Evolutionary conservation across 2,888 invertebrate species (phyloP).

Genomic region (Ophion slaviceki): DNA sequence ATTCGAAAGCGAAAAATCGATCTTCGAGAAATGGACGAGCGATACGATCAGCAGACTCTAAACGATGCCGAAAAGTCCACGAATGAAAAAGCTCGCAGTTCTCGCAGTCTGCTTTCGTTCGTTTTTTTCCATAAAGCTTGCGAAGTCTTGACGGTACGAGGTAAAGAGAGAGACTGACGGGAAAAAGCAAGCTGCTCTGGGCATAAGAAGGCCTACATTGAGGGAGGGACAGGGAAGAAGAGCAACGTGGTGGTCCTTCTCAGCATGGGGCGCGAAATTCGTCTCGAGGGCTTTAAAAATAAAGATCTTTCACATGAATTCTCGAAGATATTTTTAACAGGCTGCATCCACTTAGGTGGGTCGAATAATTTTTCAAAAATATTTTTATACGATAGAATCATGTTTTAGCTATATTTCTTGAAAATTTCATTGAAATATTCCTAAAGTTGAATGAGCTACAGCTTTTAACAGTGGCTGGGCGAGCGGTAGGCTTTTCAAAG

Average conservation of each 20-base stretch:
- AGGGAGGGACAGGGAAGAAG: constrained; percentile 15
- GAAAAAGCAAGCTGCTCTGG: constrained; percentile 10
- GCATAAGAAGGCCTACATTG: constrained; percentile 27
- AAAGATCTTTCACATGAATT: constrained; percentile 51
- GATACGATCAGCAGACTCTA: neutral
- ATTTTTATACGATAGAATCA: too few relatives aligned
- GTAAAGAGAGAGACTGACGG: constrained; percentile 66
- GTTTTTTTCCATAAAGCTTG: constrained; percentile 10
- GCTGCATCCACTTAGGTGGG: neutral
- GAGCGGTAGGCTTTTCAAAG: too few relatives aligned
- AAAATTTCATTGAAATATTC: too few relatives aligned
- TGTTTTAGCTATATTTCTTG: too few relatives aligned
- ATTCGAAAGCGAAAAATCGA: constrained; percentile 2
- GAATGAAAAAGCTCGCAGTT: constrained; percentile 7
- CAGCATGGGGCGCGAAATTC: constrained; percentile 73
- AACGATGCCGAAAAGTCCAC: neutral
- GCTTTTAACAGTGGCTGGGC: too few relatives aligned
- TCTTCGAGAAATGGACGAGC: too few relatives aligned
- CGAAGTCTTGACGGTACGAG: constrained; percentile 54
- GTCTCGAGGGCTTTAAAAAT: constrained; percentile 68
- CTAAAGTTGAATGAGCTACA: too few relatives aligned
- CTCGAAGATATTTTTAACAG: constrained; percentile 48
- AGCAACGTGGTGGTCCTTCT: constrained; percentile 72
- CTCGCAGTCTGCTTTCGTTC: neutral
- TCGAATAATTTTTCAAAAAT: too few relatives aligned